Percentiles rank a stretch among this genome's conserved stretches.
phyloP scores from a whole-genome alignment of 2,113 vertebrate genomes.

The Pterocles orientalis region DNA sequence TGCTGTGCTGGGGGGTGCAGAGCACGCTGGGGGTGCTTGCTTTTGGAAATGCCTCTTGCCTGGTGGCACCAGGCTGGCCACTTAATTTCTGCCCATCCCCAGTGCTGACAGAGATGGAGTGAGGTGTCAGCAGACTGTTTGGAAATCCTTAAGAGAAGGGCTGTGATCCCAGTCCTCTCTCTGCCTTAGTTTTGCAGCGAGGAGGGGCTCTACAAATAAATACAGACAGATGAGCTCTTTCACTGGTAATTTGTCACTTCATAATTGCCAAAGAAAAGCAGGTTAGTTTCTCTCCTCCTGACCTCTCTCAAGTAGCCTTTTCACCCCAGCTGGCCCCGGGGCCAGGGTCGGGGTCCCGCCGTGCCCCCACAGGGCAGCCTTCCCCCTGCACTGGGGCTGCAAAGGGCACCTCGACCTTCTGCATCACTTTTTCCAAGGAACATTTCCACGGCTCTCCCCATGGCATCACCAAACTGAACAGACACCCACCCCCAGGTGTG shows the following conservation, averaged over 20 bases:
- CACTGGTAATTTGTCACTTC: constrained; percentile 47
- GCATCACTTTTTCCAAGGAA: not conserved
- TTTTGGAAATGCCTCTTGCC: not conserved
- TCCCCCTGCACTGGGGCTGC: fast-evolving
- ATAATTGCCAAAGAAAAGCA: constrained; percentile 45
- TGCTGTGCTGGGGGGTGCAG: not conserved
- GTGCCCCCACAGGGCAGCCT: not conserved
- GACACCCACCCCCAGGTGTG: not conserved
- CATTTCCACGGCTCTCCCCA: not conserved
- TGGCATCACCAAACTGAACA: fast-evolving
- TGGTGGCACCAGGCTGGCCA: not conserved
- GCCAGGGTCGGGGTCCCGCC: not conserved
- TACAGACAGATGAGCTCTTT: constrained; percentile 23
- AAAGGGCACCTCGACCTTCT: not conserved
- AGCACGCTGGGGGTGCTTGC: fast-evolving
- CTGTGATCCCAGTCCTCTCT: not conserved
- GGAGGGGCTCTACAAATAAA: constrained; percentile 40
- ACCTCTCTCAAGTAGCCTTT: constrained; percentile 29
- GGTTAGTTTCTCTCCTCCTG: constrained; percentile 39
- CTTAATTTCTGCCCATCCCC: not conserved
- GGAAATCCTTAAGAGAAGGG: not conserved
- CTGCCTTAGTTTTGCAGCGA: not conserved
- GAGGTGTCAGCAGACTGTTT: not conserved
- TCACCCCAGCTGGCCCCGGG: constrained; percentile 7
- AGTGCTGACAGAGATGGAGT: constrained; percentile 22